phyloP scores from a whole-genome alignment of 2,888 invertebrate genomes.

The Merodon equestris region DNA sequence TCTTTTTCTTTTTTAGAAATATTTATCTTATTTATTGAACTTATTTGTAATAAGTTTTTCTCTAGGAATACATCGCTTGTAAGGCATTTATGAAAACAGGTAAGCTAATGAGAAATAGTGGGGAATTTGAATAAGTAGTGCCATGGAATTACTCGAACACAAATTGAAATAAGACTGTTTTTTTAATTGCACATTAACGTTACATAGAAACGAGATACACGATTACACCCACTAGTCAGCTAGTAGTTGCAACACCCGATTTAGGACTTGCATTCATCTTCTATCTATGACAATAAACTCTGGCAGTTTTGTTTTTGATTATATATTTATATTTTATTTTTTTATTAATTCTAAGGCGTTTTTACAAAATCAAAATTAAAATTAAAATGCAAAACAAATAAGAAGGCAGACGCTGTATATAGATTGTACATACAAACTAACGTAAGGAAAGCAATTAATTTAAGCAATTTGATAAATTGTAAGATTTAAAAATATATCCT shows the following conservation, averaged over 20 bases:
- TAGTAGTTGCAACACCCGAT: neutral
- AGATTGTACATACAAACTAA: conserved; percentile 56
- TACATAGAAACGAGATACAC: conserved; percentile 3
- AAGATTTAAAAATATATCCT: conserved; percentile 8
- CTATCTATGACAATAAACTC: neutral
- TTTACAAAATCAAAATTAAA: no score
- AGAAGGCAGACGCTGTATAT: conserved; percentile 46
- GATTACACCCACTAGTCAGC: conserved; percentile 59
- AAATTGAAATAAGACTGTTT: conserved; percentile 60
- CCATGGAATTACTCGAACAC: conserved; percentile 38
- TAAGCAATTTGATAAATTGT: conserved; percentile 15
- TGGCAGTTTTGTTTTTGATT: neutral
- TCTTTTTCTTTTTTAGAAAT: conserved; percentile 47
- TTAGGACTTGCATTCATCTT: no score
- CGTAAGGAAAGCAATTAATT: no score
- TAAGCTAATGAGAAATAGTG: neutral
- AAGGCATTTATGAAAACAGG: conserved; percentile 56
- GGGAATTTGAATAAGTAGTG: conserved; percentile 52
- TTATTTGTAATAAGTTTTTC: conserved; percentile 30
- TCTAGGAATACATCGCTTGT: conserved; percentile 28
- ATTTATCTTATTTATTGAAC: conserved; percentile 64
- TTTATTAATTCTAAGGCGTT: no score
- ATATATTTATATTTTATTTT: no score
- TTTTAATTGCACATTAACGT: conserved; percentile 23
- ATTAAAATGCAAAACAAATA: no score